Evolutionary conservation across 2,888 invertebrate genomes (phyloP).

Genomic region (Oscheius myriophilus): DNA sequence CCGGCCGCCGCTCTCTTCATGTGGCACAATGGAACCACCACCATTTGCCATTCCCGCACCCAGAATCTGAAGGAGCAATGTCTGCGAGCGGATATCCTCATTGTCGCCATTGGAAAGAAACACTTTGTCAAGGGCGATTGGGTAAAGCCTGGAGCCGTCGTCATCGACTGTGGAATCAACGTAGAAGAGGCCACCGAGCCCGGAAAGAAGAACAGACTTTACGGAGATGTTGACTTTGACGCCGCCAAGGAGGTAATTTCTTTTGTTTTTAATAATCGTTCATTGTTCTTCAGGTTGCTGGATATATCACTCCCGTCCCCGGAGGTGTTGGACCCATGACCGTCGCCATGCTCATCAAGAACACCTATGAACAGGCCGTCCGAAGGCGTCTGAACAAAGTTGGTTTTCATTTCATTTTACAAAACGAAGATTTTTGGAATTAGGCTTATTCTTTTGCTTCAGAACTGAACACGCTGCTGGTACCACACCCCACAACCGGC

Average conservation of each 20-base stretch:
- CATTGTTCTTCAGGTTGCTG: conserved; percentile 74
- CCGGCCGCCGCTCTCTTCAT: conserved; percentile 92
- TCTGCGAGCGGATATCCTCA: conserved; percentile 86
- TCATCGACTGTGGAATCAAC: conserved; percentile 98
- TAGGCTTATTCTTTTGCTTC: background rate
- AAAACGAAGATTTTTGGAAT: background rate
- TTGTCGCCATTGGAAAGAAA: conserved; percentile 91
- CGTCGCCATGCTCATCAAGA: conserved; percentile 83
- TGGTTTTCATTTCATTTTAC: background rate
- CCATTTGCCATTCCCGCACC: conserved; percentile 94
- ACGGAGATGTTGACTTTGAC: conserved; percentile 92
- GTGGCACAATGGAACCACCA: conserved; percentile 96
- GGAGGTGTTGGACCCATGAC: conserved; percentile 98
- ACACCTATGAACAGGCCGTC: conserved; percentile 87
- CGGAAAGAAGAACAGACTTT: conserved; percentile 71
- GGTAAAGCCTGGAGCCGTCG: conserved; percentile 97
- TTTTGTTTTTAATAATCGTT: no score
- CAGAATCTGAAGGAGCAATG: conserved; percentile 63
- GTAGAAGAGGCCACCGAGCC: conserved; percentile 65
- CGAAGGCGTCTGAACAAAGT: conserved; percentile 42
- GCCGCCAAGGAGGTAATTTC: conserved; percentile 77
- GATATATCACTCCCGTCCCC: conserved; percentile 71
- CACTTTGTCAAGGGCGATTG: conserved; percentile 88
- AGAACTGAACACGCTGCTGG: no score
- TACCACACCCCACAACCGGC: no score